Conservation (phyloP, 2,797 vertebrate genomes). For the Erethizon dorsatum region DNA sequence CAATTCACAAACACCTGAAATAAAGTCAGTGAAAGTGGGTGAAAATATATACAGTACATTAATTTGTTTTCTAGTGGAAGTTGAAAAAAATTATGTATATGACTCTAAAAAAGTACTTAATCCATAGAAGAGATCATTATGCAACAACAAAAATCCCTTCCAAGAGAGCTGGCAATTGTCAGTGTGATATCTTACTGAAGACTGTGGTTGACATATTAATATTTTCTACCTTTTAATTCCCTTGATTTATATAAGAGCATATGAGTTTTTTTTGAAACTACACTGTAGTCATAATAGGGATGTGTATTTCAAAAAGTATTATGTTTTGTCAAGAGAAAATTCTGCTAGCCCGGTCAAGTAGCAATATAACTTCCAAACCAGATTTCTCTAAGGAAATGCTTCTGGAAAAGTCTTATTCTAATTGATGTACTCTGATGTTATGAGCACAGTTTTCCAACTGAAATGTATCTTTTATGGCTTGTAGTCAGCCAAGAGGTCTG, state of each 20-base stretch:
- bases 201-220: background rate
- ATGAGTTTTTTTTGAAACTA: conserved; percentile 25
- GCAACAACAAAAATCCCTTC: background rate
- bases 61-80: background rate
- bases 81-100: background rate
- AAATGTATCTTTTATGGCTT: conserved; percentile 60
- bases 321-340: conserved; percentile 47
- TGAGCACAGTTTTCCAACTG: conserved; percentile 52
- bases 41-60: background rate
- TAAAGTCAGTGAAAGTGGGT: background rate
- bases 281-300: conserved; percentile 22
- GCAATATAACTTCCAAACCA: conserved; percentile 59
- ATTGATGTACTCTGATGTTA: conserved; percentile 41
- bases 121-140: background rate
- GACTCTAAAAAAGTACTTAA: background rate
- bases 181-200: background rate
- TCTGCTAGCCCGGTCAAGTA: background rate
- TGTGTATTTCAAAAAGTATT: conserved; percentile 4
- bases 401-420: conserved; percentile 62
- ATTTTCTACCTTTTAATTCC: conserved; percentile 50
- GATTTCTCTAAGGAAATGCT: conserved; percentile 48
- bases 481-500: conserved; percentile 10
- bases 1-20: background rate
- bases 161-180: background rate
- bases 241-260: conserved; percentile 17